phyloP scores from a whole-genome alignment of 1,140 invertebrate genomes.

The Drosophila athabasca region DNA sequence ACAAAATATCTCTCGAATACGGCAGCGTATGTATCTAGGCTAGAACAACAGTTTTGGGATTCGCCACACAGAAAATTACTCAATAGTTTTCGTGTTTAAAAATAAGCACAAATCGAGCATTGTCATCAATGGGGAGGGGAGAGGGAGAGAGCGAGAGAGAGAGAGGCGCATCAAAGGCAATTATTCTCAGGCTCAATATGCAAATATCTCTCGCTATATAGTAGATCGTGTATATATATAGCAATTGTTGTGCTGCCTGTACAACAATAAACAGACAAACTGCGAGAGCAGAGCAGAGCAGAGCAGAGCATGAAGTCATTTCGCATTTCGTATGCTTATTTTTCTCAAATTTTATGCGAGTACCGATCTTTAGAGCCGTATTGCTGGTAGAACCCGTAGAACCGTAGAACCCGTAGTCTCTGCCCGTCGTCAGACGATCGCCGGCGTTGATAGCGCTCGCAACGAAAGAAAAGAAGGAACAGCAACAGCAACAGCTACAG shows the following conservation, averaged over 20 bases:
- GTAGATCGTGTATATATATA: constrained; percentile 33
- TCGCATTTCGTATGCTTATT: constrained; percentile 16
- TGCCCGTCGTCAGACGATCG: constrained; percentile 68
- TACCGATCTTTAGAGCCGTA: constrained; percentile 37
- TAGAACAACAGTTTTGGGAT: constrained; percentile 56
- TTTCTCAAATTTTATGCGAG: constrained; percentile 32
- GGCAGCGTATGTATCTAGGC: constrained; percentile 60
- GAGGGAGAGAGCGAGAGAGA: not conserved
- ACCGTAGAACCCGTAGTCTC: too few species aligned
- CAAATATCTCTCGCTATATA: constrained; percentile 34
- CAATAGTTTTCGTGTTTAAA: constrained; percentile 71
- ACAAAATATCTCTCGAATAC: constrained; percentile 1
- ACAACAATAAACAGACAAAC: constrained; percentile 66
- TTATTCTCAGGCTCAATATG: constrained; percentile 64
- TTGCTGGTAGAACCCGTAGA: not conserved
- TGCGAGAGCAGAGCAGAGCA: constrained; percentile 15
- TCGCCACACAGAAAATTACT: constrained; percentile 52
- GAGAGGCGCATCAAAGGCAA: constrained; percentile 65
- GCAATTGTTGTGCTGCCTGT: constrained; percentile 56
- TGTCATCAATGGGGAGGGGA: constrained; percentile 44
- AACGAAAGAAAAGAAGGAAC: constrained; percentile 34
- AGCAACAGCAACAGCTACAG: too few species aligned
- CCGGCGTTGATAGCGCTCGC: constrained; percentile 76
- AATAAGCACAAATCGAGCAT: constrained; percentile 74
- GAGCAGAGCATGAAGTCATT: constrained; percentile 67